Evolutionary conservation across 2,888 invertebrate species (phyloP).

Genomic region (Pristionchus entomophagus): DNA sequence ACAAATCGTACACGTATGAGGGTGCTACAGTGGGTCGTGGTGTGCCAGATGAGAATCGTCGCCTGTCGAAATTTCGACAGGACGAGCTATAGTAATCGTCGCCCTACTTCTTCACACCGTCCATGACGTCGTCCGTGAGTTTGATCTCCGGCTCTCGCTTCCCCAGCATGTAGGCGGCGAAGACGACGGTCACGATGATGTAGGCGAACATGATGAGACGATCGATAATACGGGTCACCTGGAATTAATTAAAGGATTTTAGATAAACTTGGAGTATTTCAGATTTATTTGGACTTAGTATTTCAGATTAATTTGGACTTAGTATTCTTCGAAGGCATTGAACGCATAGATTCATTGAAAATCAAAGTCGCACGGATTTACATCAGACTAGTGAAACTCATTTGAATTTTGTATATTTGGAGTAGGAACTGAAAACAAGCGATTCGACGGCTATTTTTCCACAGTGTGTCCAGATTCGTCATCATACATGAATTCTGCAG

Average conservation of each 20-base stretch:
- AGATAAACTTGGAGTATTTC: too few relatives aligned
- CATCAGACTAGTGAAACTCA: too few relatives aligned
- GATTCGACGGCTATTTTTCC: too few relatives aligned
- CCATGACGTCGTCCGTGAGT: conserved; percentile 68
- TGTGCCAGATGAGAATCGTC: background rate
- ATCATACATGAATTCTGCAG: too few relatives aligned
- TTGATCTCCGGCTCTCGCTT: conserved; percentile 64
- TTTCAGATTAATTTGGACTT: too few relatives aligned
- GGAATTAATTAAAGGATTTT: background rate
- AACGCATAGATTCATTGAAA: too few relatives aligned
- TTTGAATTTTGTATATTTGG: too few relatives aligned
- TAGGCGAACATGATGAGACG: conserved; percentile 71
- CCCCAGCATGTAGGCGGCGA: conserved; percentile 69
- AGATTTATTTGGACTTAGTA: too few relatives aligned
- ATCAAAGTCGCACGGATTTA: too few relatives aligned
- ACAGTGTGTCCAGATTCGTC: too few relatives aligned
- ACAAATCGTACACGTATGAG: background rate
- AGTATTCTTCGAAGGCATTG: too few relatives aligned
- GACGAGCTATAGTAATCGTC: background rate
- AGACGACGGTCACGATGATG: conserved; percentile 66
- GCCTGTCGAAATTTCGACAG: conserved; percentile 8
- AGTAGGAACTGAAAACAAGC: too few relatives aligned
- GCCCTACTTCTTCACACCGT: conserved; percentile 55
- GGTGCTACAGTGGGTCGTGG: background rate
- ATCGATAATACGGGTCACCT: conserved; percentile 70